A percentile compares a stretch with the other conserved stretches of the same genome.
Conservation (phyloP, 2,113 vertebrate species). For the Anas platyrhynchos region DNA sequence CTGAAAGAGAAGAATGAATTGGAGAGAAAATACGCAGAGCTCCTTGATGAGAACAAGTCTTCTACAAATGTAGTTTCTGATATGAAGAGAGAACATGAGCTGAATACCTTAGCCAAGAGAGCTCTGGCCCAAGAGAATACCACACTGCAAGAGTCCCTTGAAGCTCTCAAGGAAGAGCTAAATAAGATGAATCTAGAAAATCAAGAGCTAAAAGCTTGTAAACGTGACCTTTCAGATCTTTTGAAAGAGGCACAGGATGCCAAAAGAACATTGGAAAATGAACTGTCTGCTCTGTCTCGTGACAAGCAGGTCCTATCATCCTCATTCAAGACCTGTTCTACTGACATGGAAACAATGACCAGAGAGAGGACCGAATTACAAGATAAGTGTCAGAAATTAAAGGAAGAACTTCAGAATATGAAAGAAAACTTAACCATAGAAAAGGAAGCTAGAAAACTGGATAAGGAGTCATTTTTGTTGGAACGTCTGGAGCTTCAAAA, state of each 20-base stretch:
- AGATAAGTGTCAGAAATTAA: conserved; percentile 76
- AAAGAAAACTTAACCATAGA: conserved; percentile 72
- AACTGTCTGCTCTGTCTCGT: conserved; percentile 62
- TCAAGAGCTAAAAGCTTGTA: conserved; percentile 72
- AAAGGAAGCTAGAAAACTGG: conserved; percentile 71
- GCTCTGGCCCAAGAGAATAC: conserved; percentile 76
- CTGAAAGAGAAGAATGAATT: conserved; percentile 82
- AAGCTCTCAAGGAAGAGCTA: conserved; percentile 77
- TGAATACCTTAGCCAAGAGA: conserved; percentile 69
- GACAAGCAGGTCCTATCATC: conserved; percentile 72
- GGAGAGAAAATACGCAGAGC: conserved; percentile 75
- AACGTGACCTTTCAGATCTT: conserved; percentile 70
- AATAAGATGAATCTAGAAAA: conserved; percentile 71
- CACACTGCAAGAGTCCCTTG: conserved; percentile 67
- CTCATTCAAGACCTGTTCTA: conserved; percentile 73
- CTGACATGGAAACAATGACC: conserved; percentile 73
- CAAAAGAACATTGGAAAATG: conserved; percentile 64
- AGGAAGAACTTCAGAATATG: conserved; percentile 50
- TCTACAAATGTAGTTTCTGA: conserved; percentile 75
- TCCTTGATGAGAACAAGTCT: conserved; percentile 77
- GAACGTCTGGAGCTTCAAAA: conserved; percentile 68
- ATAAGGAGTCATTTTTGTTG: conserved; percentile 60
- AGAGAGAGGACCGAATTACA: conserved; percentile 73
- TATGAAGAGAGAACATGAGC: conserved; percentile 77
- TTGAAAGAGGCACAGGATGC: conserved; percentile 77